phyloP scores from a whole-genome alignment of 2,113 vertebrate genomes.

The Solenodon paradoxus region DNA sequence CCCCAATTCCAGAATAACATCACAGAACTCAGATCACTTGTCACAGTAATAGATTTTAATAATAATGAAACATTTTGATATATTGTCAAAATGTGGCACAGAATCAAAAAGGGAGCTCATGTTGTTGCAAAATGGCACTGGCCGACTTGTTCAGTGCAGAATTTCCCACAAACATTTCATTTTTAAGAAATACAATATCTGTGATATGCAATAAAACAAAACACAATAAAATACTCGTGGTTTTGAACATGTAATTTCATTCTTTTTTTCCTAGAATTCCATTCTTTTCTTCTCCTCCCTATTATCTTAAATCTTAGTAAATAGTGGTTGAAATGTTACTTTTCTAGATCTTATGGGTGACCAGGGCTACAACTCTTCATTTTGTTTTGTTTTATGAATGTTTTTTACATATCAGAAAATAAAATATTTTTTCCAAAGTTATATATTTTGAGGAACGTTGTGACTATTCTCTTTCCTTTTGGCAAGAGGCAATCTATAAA shows the following conservation, averaged over 20 bases:
- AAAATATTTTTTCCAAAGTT: neutral
- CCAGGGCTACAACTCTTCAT: neutral
- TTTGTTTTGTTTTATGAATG: neutral
- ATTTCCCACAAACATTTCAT: neutral
- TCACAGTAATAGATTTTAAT: too few relatives aligned
- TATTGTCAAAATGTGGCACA: too few relatives aligned
- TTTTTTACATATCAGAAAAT: neutral
- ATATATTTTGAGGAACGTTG: neutral
- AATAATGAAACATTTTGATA: too few relatives aligned
- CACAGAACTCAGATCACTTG: neutral
- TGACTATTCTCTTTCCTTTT: neutral
- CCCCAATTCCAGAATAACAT: neutral
- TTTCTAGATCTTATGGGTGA: neutral
- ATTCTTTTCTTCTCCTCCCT: neutral
- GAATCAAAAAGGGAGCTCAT: too few relatives aligned
- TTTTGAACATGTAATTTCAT: neutral
- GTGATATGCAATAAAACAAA: too few relatives aligned
- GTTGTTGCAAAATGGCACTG: too few relatives aligned
- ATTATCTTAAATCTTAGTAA: neutral
- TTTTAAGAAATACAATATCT: neutral
- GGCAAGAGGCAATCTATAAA: neutral
- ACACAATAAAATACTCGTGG: neutral
- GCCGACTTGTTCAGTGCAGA: too few relatives aligned
- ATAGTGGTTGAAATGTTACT: neutral
- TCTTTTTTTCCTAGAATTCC: neutral